phyloP scores from a whole-genome alignment of 2,888 invertebrate species.

The Pachydiplax longipennis region DNA sequence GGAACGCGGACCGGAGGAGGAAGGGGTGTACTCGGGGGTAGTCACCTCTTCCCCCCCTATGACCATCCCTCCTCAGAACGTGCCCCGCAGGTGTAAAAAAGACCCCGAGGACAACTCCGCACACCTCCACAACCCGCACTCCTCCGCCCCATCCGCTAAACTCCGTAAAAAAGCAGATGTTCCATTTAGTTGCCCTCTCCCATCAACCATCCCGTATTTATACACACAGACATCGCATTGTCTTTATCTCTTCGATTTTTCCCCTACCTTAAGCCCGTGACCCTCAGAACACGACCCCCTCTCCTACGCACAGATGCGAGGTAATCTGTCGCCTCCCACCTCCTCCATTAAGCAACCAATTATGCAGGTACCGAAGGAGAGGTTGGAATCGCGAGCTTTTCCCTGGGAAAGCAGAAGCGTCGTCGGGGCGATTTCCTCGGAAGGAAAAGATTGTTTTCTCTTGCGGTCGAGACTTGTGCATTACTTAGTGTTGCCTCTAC shows the following conservation, averaged over 20 bases:
- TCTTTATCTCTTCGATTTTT: constrained; percentile 27
- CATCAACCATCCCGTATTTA: constrained; percentile 10
- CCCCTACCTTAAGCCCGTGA: constrained; percentile 5
- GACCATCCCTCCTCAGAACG: not conserved
- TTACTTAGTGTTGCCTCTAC: no score
- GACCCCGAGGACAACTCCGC: not conserved
- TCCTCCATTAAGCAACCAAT: constrained; percentile 36
- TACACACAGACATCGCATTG: constrained; percentile 15
- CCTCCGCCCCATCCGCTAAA: not conserved
- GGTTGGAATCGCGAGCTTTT: not conserved
- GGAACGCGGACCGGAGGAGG: not conserved
- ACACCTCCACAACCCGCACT: constrained; percentile 2
- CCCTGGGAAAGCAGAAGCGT: not conserved
- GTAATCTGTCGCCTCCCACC: constrained; percentile 14
- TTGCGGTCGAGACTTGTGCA: not conserved
- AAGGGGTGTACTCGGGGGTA: not conserved
- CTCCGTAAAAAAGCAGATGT: constrained; percentile 40
- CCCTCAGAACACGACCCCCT: not conserved
- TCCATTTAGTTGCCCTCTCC: constrained; percentile 21
- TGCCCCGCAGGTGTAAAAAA: constrained; percentile 36
- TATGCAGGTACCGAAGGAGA: constrained; percentile 29
- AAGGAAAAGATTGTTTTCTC: not conserved
- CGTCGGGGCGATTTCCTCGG: not conserved
- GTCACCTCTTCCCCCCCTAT: not conserved
- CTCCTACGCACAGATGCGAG: constrained; percentile 13